A percentile compares a stretch with the other conserved stretches of the same genome.
These are phyloP conservation scores for Drosophila kambysellisi DNA, from an alignment of 2,888 invertebrate species.

Conservation along the genomic window DNA sequence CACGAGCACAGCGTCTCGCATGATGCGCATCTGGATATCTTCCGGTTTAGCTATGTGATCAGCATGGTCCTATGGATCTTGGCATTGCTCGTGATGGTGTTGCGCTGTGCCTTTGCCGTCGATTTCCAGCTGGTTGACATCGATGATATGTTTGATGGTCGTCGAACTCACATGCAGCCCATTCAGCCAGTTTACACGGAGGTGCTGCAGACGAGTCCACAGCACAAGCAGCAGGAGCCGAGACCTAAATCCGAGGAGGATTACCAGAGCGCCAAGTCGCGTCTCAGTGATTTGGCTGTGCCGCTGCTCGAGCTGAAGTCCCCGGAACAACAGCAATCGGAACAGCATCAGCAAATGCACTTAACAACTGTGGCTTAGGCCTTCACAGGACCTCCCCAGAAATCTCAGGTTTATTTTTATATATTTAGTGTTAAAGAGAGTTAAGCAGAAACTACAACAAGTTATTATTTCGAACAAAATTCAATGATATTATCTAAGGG, in stretches of 20 bases:
- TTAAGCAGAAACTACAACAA: neutral
- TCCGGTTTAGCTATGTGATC: conserved; percentile 71
- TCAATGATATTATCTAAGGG: conserved; percentile 50
- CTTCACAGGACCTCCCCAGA: conserved; percentile 14
- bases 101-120: conserved; percentile 78
- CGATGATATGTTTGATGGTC: conserved; percentile 69
- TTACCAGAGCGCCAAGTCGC: conserved; percentile 82
- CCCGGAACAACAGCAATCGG: conserved; percentile 10
- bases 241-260: conserved; percentile 79
- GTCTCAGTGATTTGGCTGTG: conserved; percentile 74
- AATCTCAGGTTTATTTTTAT: conserved; percentile 79
- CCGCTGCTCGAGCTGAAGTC: conserved; percentile 66
- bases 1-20: conserved; percentile 74
- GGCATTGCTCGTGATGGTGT: conserved; percentile 78
- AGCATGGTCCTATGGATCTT: conserved; percentile 76
- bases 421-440: conserved; percentile 13
- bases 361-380: conserved; percentile 47
- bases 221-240: conserved; percentile 45
- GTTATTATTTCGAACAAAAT: conserved; percentile 31
- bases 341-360: conserved; percentile 25
- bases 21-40: conserved; percentile 73
- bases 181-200: conserved; percentile 62
- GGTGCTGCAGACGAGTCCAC: conserved; percentile 65
- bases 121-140: conserved; percentile 82
- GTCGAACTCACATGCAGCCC: neutral